A percentile compares a stretch with the other conserved stretches of the same genome.
Evolutionary conservation across 2,797 vertebrate species (phyloP).

Genomic region (Hybognathus amarus): DNA sequence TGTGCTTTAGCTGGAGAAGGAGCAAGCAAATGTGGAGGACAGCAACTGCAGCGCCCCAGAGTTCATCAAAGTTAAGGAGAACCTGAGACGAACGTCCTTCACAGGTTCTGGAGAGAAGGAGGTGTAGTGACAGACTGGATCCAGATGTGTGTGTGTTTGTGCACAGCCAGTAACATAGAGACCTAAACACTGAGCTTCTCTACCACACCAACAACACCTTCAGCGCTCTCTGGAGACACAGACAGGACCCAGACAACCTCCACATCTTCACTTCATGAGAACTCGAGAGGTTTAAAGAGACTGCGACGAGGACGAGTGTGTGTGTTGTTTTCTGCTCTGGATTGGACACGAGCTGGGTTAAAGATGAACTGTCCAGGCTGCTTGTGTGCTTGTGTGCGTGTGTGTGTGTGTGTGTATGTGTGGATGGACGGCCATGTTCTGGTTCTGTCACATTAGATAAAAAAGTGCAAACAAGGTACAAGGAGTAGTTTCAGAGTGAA

Average conservation of each 20-base stretch:
- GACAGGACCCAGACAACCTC: conserved; percentile 8
- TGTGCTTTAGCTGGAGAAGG: conserved; percentile 81
- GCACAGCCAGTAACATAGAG: conserved; percentile 30
- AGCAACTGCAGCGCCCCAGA: conserved; percentile 85
- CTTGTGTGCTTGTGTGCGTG: not conserved
- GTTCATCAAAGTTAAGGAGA: conserved; percentile 95
- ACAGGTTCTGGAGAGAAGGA: conserved; percentile 79
- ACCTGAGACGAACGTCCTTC: conserved; percentile 85
- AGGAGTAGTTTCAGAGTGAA: not conserved
- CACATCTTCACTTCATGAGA: not conserved
- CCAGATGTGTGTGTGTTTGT: conserved; percentile 51
- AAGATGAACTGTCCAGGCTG: not conserved
- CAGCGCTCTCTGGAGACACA: conserved; percentile 25
- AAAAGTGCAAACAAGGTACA: conserved; percentile 6
- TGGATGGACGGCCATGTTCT: conserved; percentile 13
- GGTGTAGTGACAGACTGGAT: conserved; percentile 69
- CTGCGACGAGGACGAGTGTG: not conserved
- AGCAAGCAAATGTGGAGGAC: conserved; percentile 76
- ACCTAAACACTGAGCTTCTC: conserved; percentile 42
- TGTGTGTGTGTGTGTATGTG: not conserved
- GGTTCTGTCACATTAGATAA: not conserved
- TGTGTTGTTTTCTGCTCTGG: conserved; percentile 2
- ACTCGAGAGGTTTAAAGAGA: not conserved
- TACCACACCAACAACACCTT: not conserved
- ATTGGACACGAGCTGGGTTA: not conserved